Base-by-base conservation (phyloP, 1,140 invertebrate genomes). In the Cepaea nemoralis region DNA sequence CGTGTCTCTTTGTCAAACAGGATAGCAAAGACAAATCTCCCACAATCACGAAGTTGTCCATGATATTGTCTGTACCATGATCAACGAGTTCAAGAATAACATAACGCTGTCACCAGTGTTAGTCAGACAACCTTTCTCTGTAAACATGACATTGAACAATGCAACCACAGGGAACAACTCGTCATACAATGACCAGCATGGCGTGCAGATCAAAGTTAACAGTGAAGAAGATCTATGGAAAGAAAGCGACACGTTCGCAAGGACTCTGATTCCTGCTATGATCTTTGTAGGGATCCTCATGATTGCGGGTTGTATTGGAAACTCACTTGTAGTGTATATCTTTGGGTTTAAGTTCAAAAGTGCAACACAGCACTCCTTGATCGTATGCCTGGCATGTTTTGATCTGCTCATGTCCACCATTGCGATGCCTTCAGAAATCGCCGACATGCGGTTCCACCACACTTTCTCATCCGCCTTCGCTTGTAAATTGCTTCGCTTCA, bases 401-500 rank as follows among this genome's bases (percentile, higher is more conserved):
- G 86, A 88, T 48, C 73, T 88, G 0, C 24, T 83, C 24, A 81
- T 81, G 16, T 84, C 84, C 45, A 14, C 79, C 16, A 39, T 86
- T 6, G 78, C 82, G 35, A 86, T 88, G 80, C 86, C 86, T 0
- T 82, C 82, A n/a, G 86, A 87, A 70, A 87, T 88, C 16, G 83
- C 83, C 19, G 86, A 88, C 71, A 69, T 87, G 59, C 35, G 85
- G 10, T 86, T 79, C 48, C 78, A 76, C 35, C 84, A 84, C 59
- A 86, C 82, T 19, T 87, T 88, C 75, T 70, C 82, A 42, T 85
- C 82, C 6, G 82, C 77, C 19, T n/a, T 82, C 0, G 81, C 86
- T 0, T 89, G 89, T 71, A 87, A 86, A 73, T 59, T 90, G 5
- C 84, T 88, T 45, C 73, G 86, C 14, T 88, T 87, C 50, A 77